phyloP scores from a whole-genome alignment of 64 coral and sea anemone genomes.

The Stichodactyla helianthus region DNA sequence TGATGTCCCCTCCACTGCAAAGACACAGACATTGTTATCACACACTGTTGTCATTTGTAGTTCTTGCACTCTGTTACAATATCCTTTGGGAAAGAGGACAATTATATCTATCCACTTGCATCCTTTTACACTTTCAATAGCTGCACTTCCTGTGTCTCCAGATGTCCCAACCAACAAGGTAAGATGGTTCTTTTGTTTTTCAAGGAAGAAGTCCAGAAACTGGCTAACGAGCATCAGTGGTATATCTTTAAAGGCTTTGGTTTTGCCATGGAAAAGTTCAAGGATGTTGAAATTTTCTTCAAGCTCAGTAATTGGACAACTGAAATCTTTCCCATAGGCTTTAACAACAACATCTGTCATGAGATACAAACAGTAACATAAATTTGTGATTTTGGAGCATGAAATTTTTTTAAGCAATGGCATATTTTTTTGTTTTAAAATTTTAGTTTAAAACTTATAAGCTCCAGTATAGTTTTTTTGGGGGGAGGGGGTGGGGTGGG shows the following conservation, averaged over 20 bases:
- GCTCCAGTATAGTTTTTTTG: too few relatives aligned
- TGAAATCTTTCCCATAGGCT: conserved; percentile 38
- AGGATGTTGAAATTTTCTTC: conserved; percentile 33
- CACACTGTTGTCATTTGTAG: conserved; percentile 87
- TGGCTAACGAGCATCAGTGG: conserved; percentile 55
- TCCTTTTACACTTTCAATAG: conserved; percentile 77
- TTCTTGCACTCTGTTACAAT: conserved; percentile 73
- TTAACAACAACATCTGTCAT: conserved; percentile 46
- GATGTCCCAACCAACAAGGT: conserved; percentile 71
- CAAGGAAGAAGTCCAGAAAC: conserved; percentile 75
- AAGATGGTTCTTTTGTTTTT: conserved; percentile 60
- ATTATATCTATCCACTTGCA: conserved; percentile 66
- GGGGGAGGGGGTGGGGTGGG: too few relatives aligned
- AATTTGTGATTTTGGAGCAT: too few relatives aligned
- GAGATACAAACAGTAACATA: neutral
- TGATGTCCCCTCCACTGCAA: conserved; percentile 64
- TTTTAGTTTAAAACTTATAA: too few relatives aligned
- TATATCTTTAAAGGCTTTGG: conserved; percentile 91
- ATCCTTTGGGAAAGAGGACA: conserved; percentile 81
- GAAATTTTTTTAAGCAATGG: too few relatives aligned
- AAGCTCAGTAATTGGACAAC: conserved; percentile 16
- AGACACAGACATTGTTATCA: conserved; percentile 78
- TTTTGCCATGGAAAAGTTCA: conserved; percentile 95
- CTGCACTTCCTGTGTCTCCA: conserved; percentile 95
- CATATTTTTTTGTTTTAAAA: too few relatives aligned